Evolutionary conservation across 1,140 invertebrate genomes (phyloP), one percentile per base, ranked within the genome.

Genomic region (Dufourea novaeangliae): DNA sequence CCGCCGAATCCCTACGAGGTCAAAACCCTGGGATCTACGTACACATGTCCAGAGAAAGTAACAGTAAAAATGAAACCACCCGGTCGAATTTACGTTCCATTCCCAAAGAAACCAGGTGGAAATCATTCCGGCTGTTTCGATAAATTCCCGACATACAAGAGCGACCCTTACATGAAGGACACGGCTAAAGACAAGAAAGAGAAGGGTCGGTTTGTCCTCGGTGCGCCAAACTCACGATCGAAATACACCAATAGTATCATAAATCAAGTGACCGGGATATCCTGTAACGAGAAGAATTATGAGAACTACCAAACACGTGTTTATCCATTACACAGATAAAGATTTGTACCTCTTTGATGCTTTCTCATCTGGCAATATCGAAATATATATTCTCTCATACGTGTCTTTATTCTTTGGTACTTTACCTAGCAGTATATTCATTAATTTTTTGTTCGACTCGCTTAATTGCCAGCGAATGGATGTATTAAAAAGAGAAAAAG

Each of bases 171-270:
- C 29, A 54, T 68, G 22, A 52, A 62, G 20, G 62, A 52, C 6
- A 39, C 32, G 11, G n/a, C 69, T 62, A 52, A 71, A 46, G 62
- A 72, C 64, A 37, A 63, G 25, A 34, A 41, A 8, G n/a, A 27
- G 25, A 1, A 34, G 56, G 50, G 68, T 20, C 78, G 68, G 63
- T 87, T 84, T 69, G 50, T 88, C 59, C 54, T 69, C 8, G 79
- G 83, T 57, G 85, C 82, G 59, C 87, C 88, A 6, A 46, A 79
- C 25, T 63, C 61, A 29, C 85, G 83, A 73, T 61, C 87, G 7
- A 91, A 91, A 69, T 88, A 86, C 54, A 91, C 89, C 3, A 80
- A 68, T n/a, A 90, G 89, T 72, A 86, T 89, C 54, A 87, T 91
- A 50, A 80, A 86, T 46, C 81, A 85, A 37, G 87, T 91, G n/a